Percentiles rank a stretch among this genome's conserved stretches.
Evolutionary conservation across 2,797 vertebrate genomes (phyloP).

Genomic region (Diceros bicornis): DNA sequence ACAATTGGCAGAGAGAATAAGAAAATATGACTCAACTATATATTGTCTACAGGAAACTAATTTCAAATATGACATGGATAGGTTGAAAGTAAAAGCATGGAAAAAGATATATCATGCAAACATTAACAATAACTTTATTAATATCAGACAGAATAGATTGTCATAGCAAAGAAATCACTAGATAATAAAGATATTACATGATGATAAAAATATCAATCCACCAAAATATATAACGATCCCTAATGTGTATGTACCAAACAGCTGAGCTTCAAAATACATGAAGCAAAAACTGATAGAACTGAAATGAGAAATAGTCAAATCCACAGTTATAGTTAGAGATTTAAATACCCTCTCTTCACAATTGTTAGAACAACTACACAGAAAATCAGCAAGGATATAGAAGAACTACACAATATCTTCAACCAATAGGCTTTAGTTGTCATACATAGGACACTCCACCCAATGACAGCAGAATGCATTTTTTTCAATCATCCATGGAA

Average conservation of each 20-base stretch:
- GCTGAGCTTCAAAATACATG: neutral
- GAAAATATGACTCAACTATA: neutral
- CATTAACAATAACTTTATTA: neutral
- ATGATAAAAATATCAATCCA: neutral
- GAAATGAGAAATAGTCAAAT: neutral
- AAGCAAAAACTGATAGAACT: neutral
- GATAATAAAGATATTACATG: neutral
- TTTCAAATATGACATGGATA: neutral
- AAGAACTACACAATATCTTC: neutral
- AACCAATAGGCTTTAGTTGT: neutral
- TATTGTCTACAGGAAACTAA: neutral
- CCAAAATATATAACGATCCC: neutral
- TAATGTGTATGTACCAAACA: neutral
- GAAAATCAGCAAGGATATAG: neutral
- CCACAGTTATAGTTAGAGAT: neutral
- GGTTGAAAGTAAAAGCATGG: conserved; percentile 1
- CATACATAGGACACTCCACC: neutral
- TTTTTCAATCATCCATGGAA: neutral
- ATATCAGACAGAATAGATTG: neutral
- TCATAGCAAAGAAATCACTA: neutral
- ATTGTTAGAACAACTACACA: neutral
- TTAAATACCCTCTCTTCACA: neutral
- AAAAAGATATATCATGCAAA: neutral
- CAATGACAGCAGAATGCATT: neutral
- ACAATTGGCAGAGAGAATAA: neutral